Evolutionary conservation across 2,797 vertebrate species (phyloP).

Genomic region (Halcyon chelicuti): DNA sequence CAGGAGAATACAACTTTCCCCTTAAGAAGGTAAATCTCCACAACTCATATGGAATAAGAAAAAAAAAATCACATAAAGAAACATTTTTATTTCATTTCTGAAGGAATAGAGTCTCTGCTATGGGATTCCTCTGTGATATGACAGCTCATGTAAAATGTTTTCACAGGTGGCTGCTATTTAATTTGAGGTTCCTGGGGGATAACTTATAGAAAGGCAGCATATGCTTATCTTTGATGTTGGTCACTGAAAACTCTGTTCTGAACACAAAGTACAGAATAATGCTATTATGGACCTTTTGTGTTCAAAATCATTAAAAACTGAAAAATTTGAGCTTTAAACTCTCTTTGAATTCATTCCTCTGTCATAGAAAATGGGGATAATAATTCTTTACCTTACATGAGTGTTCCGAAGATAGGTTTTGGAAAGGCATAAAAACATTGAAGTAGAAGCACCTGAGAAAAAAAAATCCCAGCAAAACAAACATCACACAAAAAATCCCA

Average conservation of each 20-base stretch:
- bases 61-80: background rate
- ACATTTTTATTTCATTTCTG: background rate
- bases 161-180: background rate
- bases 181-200: background rate
- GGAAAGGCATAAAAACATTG: background rate
- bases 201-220: background rate
- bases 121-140: background rate
- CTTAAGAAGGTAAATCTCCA: background rate
- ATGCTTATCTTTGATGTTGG: background rate
- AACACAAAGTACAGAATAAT: background rate
- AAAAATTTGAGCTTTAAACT: background rate
- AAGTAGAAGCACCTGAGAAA: background rate
- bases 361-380: background rate
- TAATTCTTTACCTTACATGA: background rate
- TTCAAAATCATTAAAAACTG: background rate
- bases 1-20: background rate
- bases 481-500: rapidly evolving
- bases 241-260: background rate
- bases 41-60: background rate
- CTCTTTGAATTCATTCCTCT: background rate
- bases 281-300: background rate
- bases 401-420: background rate
- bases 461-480: background rate
- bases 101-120: background rate
- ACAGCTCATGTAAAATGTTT: background rate